Conservation (phyloP, 2,797 vertebrate species). For the Syngnathus acus region DNA sequence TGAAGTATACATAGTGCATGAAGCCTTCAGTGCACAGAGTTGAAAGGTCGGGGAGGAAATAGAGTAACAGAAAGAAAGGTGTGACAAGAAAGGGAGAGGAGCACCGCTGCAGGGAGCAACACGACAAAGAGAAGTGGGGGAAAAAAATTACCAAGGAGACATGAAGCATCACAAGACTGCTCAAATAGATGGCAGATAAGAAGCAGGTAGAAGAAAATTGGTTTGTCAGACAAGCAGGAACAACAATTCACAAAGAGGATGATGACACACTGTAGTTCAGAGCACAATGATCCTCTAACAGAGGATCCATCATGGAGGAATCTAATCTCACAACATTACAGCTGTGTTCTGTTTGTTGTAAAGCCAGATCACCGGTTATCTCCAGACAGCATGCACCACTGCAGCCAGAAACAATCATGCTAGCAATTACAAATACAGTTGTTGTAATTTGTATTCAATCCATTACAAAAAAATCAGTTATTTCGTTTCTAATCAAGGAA, state of each 20-base stretch:
- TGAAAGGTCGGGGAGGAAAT: neutral
- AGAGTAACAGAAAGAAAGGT: conserved; percentile 11
- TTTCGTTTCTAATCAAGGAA: too few species aligned
- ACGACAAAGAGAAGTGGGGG: conserved; percentile 3
- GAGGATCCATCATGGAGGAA: conserved; percentile 38
- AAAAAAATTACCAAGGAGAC: neutral
- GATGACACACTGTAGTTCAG: neutral
- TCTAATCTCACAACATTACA: conserved; percentile 43
- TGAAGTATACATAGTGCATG: neutral
- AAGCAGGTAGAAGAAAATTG: neutral
- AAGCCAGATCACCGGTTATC: conserved; percentile 43
- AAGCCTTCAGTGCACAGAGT: conserved; percentile 1
- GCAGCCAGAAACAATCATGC: conserved; percentile 14
- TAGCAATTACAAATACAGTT: neutral
- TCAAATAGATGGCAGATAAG: conserved; percentile 7
- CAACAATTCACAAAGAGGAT: neutral
- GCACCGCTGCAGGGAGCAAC: conserved; percentile 3
- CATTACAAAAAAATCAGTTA: too few species aligned
- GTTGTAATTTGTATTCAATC: too few species aligned
- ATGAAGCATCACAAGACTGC: conserved; percentile 6
- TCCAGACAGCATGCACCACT: conserved; percentile 15
- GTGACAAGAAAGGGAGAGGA: conserved; percentile 15
- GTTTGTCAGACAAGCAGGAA: neutral
- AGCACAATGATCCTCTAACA: conserved; percentile 13
- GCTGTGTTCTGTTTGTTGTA: conserved; percentile 14